Evolutionary conservation across 2,888 invertebrate genomes (phyloP).

Genomic region (Spatulosminthurus flaviceps): DNA sequence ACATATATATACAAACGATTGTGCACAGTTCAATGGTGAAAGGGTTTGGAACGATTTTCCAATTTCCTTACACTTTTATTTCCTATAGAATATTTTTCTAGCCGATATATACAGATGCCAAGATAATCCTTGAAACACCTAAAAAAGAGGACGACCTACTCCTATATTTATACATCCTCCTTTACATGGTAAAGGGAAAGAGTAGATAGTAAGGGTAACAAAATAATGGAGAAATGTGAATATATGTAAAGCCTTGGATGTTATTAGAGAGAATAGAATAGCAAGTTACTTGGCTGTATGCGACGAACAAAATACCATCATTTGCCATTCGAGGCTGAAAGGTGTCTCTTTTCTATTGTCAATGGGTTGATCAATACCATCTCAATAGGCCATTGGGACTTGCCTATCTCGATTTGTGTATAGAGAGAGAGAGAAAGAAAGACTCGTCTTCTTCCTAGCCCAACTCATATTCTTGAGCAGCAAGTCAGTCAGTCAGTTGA

Average conservation of each 20-base stretch:
- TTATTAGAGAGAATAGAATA: background rate
- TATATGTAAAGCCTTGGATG: background rate
- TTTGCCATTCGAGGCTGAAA: conserved; percentile 45
- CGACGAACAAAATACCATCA: conserved; percentile 45
- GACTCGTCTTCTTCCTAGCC: background rate
- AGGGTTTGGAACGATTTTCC: too few relatives aligned
- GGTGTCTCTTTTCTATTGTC: conserved; percentile 48
- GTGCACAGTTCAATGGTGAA: too few relatives aligned
- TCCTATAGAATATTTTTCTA: too few relatives aligned
- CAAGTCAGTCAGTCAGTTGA: conserved; percentile 13
- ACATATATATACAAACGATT: too few relatives aligned
- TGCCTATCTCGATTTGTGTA: background rate
- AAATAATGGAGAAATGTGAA: background rate
- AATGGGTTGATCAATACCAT: conserved; percentile 55
- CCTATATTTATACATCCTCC: too few relatives aligned
- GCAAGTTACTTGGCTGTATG: background rate
- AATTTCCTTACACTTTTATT: too few relatives aligned
- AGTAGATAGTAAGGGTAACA: background rate
- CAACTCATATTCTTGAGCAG: conserved; percentile 5
- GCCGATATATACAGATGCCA: too few relatives aligned
- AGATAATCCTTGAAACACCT: too few relatives aligned
- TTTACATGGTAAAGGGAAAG: background rate
- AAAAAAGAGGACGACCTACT: too few relatives aligned
- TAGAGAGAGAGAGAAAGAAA: background rate
- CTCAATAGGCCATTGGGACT: conserved; percentile 52